Evolutionary conservation across 2,888 invertebrate species (phyloP).

Genomic region (Parochlus steinenii): DNA sequence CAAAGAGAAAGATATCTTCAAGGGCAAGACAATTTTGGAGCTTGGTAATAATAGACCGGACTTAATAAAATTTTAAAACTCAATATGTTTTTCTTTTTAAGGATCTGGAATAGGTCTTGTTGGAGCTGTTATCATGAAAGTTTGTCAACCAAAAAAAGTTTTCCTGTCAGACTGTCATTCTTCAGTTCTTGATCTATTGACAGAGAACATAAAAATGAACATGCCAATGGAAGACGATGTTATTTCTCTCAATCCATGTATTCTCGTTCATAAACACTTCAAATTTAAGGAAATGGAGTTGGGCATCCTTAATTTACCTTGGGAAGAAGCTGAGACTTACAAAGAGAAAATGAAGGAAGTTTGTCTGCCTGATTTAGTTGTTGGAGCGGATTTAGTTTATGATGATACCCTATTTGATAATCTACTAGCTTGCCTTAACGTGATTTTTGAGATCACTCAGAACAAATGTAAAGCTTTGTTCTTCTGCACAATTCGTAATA

Average conservation of each 20-base stretch:
- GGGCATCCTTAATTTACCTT: constrained; percentile 29
- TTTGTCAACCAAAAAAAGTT: constrained; percentile 36
- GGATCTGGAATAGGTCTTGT: constrained; percentile 59
- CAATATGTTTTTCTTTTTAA: no score
- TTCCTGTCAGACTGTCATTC: constrained; percentile 53
- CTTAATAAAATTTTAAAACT: no score
- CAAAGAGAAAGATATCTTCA: constrained; percentile 34
- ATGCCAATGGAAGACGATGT: constrained; percentile 19
- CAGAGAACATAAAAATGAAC: constrained; percentile 46
- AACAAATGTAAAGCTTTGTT: no score
- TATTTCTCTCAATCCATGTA: not conserved
- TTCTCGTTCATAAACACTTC: constrained; percentile 13
- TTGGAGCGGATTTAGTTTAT: constrained; percentile 45
- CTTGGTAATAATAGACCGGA: no score
- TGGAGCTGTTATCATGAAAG: constrained; percentile 42
- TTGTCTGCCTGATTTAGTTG: constrained; percentile 30
- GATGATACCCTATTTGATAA: constrained; percentile 36
- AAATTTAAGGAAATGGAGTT: constrained; percentile 12
- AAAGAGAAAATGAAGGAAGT: constrained; percentile 17
- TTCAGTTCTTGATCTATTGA: constrained; percentile 43
- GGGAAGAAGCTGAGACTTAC: constrained; percentile 32
- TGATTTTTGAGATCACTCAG: constrained; percentile 24
- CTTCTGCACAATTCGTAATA: no score
- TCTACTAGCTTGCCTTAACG: constrained; percentile 31
- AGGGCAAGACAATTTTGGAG: constrained; percentile 45